Conservation (phyloP, 2,797 vertebrate species). For the Chelonia mydas region DNA sequence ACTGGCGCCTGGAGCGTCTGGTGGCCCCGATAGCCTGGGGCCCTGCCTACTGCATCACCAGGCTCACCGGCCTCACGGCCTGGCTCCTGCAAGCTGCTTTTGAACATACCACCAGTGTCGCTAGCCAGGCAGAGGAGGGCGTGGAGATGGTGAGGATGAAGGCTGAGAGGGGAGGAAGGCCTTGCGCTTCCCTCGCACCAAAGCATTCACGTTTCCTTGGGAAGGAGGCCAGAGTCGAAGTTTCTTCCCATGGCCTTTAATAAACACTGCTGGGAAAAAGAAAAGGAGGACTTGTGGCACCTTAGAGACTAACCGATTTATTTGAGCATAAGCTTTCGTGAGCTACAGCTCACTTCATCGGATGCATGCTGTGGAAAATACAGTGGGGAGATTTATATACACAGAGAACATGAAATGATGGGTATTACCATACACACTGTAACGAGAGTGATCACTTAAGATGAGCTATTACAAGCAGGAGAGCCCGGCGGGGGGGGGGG, state of each 20-base stretch:
- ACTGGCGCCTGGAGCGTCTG: neutral
- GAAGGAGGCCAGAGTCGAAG: neutral
- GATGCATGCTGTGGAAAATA: too few relatives aligned
- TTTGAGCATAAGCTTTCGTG: too few relatives aligned
- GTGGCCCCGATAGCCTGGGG: neutral
- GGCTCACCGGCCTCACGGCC: slow-evolving; percentile 28
- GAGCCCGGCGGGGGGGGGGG: too few relatives aligned
- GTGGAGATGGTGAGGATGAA: neutral
- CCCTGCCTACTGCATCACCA: slow-evolving; percentile 41
- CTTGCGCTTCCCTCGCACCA: neutral
- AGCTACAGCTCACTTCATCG: too few relatives aligned
- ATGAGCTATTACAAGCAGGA: too few relatives aligned
- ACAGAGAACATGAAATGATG: too few relatives aligned
- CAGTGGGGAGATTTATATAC: too few relatives aligned
- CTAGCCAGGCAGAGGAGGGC: neutral
- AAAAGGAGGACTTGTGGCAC: too few relatives aligned
- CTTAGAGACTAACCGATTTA: too few relatives aligned
- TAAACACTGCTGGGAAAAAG: neutral
- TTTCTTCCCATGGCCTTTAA: neutral
- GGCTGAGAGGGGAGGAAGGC: accelerated
- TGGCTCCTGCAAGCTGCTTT: slow-evolving; percentile 61
- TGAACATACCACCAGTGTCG: slow-evolving; percentile 43
- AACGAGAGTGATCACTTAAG: too few relatives aligned
- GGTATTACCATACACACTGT: too few relatives aligned
- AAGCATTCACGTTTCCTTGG: neutral